These are phyloP conservation scores for Noctua janthe DNA, from an alignment of 2,888 invertebrate species.

Conservation along the genomic window DNA sequence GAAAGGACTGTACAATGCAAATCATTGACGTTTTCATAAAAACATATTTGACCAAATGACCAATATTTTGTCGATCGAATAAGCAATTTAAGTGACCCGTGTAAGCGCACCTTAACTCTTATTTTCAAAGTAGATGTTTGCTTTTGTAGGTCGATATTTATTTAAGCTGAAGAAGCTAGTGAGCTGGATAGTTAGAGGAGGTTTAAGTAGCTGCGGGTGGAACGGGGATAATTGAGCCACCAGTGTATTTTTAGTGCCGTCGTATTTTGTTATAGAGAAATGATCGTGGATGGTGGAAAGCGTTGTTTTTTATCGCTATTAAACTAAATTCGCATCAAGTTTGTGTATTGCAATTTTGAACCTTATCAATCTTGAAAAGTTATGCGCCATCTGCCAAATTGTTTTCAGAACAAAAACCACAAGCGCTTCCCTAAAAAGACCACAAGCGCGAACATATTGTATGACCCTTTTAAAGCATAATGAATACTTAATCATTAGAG, in stretches of 20 bases:
- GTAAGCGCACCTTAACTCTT: constrained; percentile 27
- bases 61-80: too few relatives aligned
- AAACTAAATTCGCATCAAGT: background rate
- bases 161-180: constrained; percentile 52
- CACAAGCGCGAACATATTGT: constrained; percentile 44
- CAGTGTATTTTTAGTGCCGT: constrained; percentile 38
- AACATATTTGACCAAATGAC: too few relatives aligned
- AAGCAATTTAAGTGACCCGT: background rate
- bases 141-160: constrained; percentile 63
- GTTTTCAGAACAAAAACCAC: constrained; percentile 37
- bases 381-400: background rate
- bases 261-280: constrained; percentile 26
- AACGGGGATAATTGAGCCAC: constrained; percentile 44
- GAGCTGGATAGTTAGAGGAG: constrained; percentile 44
- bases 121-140: constrained; percentile 57
- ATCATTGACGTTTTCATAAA: too few relatives aligned
- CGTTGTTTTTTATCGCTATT: background rate
- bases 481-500: constrained; percentile 58
- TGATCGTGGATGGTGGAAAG: background rate
- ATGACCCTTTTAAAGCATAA: constrained; percentile 58
- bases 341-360: background rate
- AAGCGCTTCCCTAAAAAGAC: constrained; percentile 22
- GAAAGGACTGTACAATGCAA: too few relatives aligned
- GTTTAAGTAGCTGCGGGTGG: constrained; percentile 35
- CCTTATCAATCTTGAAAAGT: background rate